These are phyloP conservation scores for Callosobruchus maculatus DNA, from an alignment of 2,888 invertebrate species.

Conservation along the genomic window DNA sequence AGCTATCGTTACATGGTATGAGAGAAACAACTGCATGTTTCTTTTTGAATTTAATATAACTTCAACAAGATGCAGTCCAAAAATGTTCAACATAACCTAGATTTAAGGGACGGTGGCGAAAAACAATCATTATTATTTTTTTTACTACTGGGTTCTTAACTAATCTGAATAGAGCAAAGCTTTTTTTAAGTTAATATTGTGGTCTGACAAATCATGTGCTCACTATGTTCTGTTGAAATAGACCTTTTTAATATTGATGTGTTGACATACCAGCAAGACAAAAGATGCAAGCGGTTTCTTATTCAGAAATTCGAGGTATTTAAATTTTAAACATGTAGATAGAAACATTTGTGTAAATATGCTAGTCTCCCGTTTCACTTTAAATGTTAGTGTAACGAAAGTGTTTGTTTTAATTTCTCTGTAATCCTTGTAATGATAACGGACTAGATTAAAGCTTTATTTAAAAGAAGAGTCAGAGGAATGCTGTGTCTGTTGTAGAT, in stretches of 20 bases:
- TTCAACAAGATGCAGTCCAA: too few species aligned
- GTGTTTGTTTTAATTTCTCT: background rate
- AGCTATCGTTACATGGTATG: too few species aligned
- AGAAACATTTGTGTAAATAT: background rate
- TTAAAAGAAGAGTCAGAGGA: background rate
- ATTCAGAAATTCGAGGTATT: background rate
- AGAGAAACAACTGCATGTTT: too few species aligned
- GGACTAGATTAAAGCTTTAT: background rate
- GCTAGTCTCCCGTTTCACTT: background rate
- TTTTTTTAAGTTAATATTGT: too few species aligned
- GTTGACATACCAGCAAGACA: background rate
- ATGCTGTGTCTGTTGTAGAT: background rate
- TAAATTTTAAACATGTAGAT: background rate
- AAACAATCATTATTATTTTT: too few species aligned
- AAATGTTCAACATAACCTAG: too few species aligned
- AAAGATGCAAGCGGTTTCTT: background rate
- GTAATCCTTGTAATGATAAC: background rate
- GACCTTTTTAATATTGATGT: background rate
- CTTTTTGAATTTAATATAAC: too few species aligned
- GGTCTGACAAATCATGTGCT: too few species aligned
- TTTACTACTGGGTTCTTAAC: too few species aligned
- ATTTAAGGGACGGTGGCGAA: too few species aligned
- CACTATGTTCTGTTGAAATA: too few species aligned
- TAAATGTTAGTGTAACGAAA: background rate
- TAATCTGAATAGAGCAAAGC: too few species aligned